phyloP scores from a whole-genome alignment of 2,888 invertebrate species.

The Germaria angustata region DNA sequence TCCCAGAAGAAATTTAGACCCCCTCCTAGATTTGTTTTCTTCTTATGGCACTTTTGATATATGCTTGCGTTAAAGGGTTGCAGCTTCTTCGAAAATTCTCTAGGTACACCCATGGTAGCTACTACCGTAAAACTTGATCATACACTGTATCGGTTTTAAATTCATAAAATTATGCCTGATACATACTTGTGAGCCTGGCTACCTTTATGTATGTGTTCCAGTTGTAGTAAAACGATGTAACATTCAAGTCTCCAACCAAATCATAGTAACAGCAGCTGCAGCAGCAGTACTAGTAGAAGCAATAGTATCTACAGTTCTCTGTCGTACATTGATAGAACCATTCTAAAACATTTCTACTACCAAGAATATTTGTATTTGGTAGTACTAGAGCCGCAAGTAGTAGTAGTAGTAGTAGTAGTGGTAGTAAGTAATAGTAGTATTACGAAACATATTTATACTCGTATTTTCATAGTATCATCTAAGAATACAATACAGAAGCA shows the following conservation, averaged over 20 bases:
- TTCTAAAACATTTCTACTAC: slow-evolving; percentile 24
- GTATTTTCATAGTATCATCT: slow-evolving; percentile 39
- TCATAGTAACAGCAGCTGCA: background rate
- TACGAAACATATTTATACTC: slow-evolving; percentile 12
- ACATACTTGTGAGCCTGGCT: background rate
- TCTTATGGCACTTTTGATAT: too few species aligned
- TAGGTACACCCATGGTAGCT: too few species aligned
- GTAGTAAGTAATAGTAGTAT: background rate
- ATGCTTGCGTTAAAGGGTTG: too few species aligned
- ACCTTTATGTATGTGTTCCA: background rate
- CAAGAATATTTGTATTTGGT: slow-evolving; percentile 7
- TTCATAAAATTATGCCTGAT: too few species aligned
- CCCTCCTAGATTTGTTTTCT: too few species aligned
- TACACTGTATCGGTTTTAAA: too few species aligned
- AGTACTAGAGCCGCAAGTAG: background rate
- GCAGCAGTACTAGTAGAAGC: background rate
- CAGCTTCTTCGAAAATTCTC: too few species aligned
- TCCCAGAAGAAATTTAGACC: too few species aligned
- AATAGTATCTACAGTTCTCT: background rate
- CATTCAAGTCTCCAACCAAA: slow-evolving; percentile 5
- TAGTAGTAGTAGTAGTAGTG: background rate
- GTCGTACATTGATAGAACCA: background rate
- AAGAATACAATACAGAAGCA: background rate
- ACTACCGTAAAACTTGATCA: too few species aligned
- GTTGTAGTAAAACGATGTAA: background rate